These are phyloP conservation scores for Ectemnius lituratus DNA, from an alignment of 2,888 invertebrate genomes.

Conservation along the genomic window DNA sequence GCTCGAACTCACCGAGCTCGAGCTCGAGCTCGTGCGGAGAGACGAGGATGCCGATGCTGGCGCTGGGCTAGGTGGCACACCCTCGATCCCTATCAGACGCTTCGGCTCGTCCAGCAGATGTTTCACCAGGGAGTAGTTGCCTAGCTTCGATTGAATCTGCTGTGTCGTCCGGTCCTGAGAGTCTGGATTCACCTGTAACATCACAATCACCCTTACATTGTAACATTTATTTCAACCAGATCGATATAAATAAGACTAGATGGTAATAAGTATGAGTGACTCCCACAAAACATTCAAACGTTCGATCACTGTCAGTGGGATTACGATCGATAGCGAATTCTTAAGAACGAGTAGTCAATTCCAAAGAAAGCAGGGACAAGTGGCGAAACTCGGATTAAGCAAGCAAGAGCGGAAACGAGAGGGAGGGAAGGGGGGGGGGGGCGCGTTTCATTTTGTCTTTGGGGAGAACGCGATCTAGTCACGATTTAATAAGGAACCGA, in stretches of 20 bases:
- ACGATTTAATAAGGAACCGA: slow-evolving; percentile 57
- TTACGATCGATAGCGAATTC: too few species aligned
- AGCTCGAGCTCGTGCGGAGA: slow-evolving; percentile 56
- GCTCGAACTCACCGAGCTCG: slow-evolving; percentile 43
- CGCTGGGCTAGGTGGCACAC: slow-evolving; percentile 83
- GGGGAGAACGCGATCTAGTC: slow-evolving; percentile 60
- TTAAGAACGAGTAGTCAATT: too few species aligned
- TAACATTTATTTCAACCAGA: too few species aligned
- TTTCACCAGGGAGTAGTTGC: slow-evolving; percentile 85
- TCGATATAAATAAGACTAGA: too few species aligned
- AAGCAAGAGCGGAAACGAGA: not conserved
- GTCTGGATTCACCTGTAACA: slow-evolving; percentile 82
- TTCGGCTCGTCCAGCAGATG: slow-evolving; percentile 83
- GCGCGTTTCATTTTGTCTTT: slow-evolving; percentile 52
- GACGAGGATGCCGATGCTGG: slow-evolving; percentile 76
- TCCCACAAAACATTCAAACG: too few species aligned
- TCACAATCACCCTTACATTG: too few species aligned
- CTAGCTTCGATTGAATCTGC: slow-evolving; percentile 86
- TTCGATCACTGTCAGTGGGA: too few species aligned
- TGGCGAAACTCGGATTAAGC: too few species aligned
- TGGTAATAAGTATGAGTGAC: too few species aligned
- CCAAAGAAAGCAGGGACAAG: too few species aligned
- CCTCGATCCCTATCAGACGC: slow-evolving; percentile 85
- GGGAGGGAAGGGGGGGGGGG: not conserved
- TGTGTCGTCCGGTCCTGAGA: slow-evolving; percentile 80